phyloP scores from a whole-genome alignment of 2,113 vertebrate genomes.

The Thamnophis sirtalis region DNA sequence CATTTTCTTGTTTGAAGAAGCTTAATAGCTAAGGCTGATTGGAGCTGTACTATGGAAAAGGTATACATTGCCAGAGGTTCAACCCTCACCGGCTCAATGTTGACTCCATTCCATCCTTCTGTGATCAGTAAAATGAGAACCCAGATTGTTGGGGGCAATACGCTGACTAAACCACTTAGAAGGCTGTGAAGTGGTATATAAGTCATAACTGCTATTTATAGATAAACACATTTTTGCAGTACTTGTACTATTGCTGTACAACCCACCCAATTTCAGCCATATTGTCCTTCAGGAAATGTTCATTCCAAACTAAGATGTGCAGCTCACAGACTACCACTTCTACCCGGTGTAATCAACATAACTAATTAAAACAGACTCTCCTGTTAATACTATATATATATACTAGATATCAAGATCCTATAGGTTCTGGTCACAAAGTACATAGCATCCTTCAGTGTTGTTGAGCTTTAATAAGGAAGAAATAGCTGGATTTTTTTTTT shows the following conservation, averaged over 20 bases:
- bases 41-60: neutral
- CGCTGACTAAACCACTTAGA: no score
- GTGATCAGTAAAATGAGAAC: no score
- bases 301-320: neutral
- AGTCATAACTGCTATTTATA: no score
- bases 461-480: neutral
- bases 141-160: no score
- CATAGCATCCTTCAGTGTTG: neutral
- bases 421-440: neutral
- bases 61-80: neutral
- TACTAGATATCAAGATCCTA: neutral
- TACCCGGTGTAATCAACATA: neutral
- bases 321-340: neutral
- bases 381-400: neutral
- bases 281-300: neutral
- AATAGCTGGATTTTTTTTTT: neutral
- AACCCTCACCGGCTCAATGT: no score
- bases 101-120: no score
- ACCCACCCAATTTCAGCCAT: neutral
- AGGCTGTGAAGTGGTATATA: no score
- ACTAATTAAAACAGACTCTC: neutral
- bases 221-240: neutral
- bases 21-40: neutral
- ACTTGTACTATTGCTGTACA: neutral
- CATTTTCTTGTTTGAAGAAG: neutral